Conservation (phyloP, 2,113 vertebrate genomes). For the Opisthocomus hoazin region DNA sequence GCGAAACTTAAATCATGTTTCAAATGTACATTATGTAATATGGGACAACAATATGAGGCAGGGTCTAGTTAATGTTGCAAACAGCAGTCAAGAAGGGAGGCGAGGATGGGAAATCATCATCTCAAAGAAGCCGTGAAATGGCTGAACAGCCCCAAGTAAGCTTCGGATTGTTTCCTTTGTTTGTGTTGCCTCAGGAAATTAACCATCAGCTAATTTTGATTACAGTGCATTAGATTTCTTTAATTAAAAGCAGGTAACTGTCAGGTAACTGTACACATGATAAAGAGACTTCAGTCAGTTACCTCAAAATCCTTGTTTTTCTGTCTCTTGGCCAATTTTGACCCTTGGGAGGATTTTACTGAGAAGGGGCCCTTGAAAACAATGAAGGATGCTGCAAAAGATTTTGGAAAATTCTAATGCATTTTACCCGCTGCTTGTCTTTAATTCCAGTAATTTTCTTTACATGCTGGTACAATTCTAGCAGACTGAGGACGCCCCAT, state of each 20-base stretch:
- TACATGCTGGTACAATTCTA: not conserved
- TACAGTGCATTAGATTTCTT: not conserved
- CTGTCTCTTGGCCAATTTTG: not conserved
- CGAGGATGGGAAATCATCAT: rapidly evolving
- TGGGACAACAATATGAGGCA: too few species aligned
- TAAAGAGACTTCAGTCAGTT: not conserved
- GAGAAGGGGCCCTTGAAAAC: not conserved
- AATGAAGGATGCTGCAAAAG: not conserved
- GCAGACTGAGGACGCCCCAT: rapidly evolving
- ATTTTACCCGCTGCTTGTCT: not conserved
- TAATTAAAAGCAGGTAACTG: not conserved
- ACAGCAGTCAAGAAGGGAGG: not conserved
- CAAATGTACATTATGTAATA: not conserved
- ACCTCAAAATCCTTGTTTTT: not conserved
- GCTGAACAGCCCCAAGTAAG: not conserved
- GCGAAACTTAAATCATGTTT: not conserved
- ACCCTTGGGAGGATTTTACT: not conserved
- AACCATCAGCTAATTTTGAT: not conserved
- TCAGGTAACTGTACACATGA: not conserved
- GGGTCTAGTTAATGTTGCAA: not conserved
- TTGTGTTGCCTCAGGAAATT: not conserved
- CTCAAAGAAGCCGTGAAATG: not conserved
- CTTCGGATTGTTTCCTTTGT: not conserved
- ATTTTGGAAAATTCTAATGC: not conserved
- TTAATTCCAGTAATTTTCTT: not conserved